phyloP scores from a whole-genome alignment of 2,113 vertebrate genomes.

The Merops nubicus region DNA sequence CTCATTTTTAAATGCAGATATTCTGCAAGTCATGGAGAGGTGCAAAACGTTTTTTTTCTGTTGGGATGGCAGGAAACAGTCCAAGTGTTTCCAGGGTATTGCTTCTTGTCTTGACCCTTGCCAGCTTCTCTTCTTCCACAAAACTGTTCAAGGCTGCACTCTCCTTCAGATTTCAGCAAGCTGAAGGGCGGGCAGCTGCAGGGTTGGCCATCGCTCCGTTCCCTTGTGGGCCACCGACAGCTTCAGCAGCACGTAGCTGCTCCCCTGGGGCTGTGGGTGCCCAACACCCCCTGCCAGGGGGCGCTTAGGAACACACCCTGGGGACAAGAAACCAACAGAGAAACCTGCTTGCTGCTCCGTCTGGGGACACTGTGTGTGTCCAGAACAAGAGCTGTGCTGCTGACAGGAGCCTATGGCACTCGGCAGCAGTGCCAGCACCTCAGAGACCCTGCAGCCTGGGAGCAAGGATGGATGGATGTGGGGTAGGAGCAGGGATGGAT shows the following conservation, averaged over 20 bases:
- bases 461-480: no score
- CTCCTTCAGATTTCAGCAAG: not conserved
- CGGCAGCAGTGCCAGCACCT: fast-evolving
- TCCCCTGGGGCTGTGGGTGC: not conserved
- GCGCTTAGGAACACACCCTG: not conserved
- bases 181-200: fast-evolving
- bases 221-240: fast-evolving
- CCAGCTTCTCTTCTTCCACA: not conserved
- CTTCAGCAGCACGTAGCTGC: not conserved
- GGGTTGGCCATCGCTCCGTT: fast-evolving
- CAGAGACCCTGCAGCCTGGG: not conserved
- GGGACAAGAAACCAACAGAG: not conserved
- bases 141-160: not conserved
- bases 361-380: not conserved
- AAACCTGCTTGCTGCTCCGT: not conserved
- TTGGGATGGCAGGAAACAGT: not conserved
- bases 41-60: not conserved
- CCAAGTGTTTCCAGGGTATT: not conserved
- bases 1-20: not conserved
- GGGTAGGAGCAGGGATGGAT: fast-evolving
- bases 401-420: not conserved
- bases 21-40: not conserved
- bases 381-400: fast-evolving
- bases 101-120: not conserved
- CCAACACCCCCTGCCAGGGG: not conserved